Base-by-base conservation (phyloP, 2,113 vertebrate genomes). In the Hassar affinis region DNA sequence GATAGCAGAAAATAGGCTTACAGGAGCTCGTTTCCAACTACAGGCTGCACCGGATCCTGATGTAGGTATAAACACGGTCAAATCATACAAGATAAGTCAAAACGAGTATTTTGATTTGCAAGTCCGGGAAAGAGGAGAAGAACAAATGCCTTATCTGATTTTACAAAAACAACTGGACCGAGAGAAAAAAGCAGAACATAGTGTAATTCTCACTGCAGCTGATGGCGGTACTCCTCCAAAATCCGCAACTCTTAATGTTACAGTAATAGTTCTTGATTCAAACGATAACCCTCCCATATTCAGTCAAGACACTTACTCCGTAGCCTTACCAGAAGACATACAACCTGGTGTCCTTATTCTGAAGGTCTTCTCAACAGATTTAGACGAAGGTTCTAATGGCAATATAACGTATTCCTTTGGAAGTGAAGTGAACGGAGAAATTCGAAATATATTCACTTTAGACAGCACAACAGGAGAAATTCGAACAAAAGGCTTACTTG, bases 101-200 rank as follows among this genome's bases (percentile, higher is more conserved):
- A 92, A 92, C 0, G 92, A 94, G 17, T 74, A 92, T 18, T 94
- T 90, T 49, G 54, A 82, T 30, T 74, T 90, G 0, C 82, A 88
- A 7, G 54, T 88, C 1, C 84, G 76, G 85, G 89, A 90, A 30
- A 77, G 86, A 25, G 84, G 85, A 20, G 30, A 87, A 14, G 83
- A 85, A 15, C 51, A 87, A 90, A 85, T 11, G 6, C 87, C 86
- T 0, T 82, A 85, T 56, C 30, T 90, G 38, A 47, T 88, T 4
- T 71, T 90, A 52, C 79, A 85, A 42, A 90, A 84, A 72, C 1
- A 78, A 8, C 22, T 90, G 9, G 89, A 90, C 25, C 81, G 89
- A 33, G 89, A 90, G 66, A 68, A 11, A 1, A 78, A 11, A 49
- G 1, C 17, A n/a, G 59, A 15, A 0, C 88, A 89, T 75, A 71